Percentiles rank a stretch among this genome's conserved stretches.
Evolutionary conservation across 2,797 vertebrate species (phyloP).

Genomic region (Cygnus olor): DNA sequence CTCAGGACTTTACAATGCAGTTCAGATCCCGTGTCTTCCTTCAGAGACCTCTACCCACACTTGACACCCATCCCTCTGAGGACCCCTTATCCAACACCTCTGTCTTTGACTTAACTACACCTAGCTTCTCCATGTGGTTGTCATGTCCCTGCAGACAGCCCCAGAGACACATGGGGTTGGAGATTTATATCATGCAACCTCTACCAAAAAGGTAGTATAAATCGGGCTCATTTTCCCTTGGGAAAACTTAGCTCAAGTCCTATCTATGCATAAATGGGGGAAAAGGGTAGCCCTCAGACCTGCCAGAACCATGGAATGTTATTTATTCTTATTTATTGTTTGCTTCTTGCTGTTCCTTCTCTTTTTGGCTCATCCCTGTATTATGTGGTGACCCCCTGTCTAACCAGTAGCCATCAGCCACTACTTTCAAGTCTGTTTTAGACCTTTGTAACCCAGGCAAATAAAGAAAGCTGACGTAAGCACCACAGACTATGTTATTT

Average conservation of each 20-base stretch:
- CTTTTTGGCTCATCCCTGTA: conserved; percentile 17
- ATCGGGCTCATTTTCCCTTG: neutral
- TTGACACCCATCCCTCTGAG: neutral
- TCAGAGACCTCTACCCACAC: neutral
- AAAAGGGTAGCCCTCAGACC: neutral
- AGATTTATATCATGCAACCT: neutral
- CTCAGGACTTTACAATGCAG: conserved; percentile 3
- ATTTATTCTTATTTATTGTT: conserved; percentile 33
- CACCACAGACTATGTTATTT: conserved; percentile 17
- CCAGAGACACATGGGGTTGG: neutral
- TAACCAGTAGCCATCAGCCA: conserved; percentile 32
- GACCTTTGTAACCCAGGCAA: conserved; percentile 52
- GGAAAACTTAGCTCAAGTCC: conserved; percentile 37
- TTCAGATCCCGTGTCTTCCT: neutral
- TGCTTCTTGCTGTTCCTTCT: conserved; percentile 51
- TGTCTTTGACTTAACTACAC: neutral
- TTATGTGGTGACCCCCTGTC: neutral
- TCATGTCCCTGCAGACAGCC: neutral
- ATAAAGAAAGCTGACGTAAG: conserved; percentile 63
- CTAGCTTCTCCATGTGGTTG: neutral
- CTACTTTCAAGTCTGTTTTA: conserved; percentile 47
- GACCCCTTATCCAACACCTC: neutral
- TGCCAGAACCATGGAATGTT: neutral
- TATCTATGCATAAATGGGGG: neutral
- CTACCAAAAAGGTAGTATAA: neutral